phyloP scores from a whole-genome alignment of 2,113 vertebrate species.

The Chloropsis cyanopogon region DNA sequence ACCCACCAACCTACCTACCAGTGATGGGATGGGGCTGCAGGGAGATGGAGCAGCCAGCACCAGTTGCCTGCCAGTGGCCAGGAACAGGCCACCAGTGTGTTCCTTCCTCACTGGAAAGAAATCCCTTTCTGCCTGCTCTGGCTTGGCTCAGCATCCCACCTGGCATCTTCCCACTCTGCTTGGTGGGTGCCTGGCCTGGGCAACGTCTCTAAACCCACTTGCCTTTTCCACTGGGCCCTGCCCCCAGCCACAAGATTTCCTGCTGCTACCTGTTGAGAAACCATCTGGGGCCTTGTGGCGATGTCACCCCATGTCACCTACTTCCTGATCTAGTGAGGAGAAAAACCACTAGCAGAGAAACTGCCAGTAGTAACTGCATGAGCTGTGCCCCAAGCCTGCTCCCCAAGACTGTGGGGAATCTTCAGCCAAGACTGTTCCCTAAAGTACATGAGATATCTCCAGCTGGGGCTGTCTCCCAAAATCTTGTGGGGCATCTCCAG shows the following conservation, averaged over 20 bases:
- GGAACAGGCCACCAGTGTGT: background rate
- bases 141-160: accelerated
- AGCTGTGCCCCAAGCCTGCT: accelerated
- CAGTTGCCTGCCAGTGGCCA: accelerated
- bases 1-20: too few species aligned
- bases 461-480: background rate
- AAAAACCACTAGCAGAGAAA: background rate
- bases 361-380: accelerated
- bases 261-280: slow-evolving; percentile 48
- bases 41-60: background rate
- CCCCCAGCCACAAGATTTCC: background rate
- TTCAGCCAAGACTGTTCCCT: background rate
- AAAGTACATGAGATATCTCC: background rate
- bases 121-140: background rate
- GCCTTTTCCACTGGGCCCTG: background rate
- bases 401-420: too few species aligned
- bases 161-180: background rate
- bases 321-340: background rate
- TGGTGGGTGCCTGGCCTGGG: accelerated
- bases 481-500: background rate
- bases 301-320: background rate
- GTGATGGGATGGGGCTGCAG: background rate
- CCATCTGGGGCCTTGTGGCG: accelerated
- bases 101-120: background rate
- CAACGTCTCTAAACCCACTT: accelerated